phyloP scores from a whole-genome alignment of 2,797 vertebrate genomes.

The Gymnocypris eckloni region DNA sequence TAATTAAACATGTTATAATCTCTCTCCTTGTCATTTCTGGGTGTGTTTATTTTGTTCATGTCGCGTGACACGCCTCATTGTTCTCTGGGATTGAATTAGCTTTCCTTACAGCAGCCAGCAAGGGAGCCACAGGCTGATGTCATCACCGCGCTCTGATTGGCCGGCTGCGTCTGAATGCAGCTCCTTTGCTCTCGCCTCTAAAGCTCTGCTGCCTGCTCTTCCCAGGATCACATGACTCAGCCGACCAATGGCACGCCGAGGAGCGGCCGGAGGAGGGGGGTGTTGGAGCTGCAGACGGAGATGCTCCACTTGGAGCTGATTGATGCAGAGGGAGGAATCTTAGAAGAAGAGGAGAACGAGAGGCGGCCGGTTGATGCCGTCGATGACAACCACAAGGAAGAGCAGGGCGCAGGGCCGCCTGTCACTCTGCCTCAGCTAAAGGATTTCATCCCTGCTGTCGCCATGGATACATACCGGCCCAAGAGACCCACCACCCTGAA shows the following conservation, averaged over 20 bases:
- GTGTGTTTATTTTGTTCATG: slow-evolving; percentile 24
- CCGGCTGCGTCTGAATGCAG: slow-evolving; percentile 50
- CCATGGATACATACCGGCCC: slow-evolving; percentile 92
- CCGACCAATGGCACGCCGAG: slow-evolving; percentile 73
- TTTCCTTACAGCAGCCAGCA: slow-evolving; percentile 54
- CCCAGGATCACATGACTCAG: slow-evolving; percentile 82
- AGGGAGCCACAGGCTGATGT: slow-evolving; percentile 71
- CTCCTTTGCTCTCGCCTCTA: slow-evolving; percentile 56
- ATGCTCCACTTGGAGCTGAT: slow-evolving; percentile 90
- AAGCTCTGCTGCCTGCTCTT: slow-evolving; percentile 66
- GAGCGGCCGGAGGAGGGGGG: slow-evolving; percentile 73
- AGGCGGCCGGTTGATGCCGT: slow-evolving; percentile 75
- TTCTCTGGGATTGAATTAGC: slow-evolving; percentile 63
- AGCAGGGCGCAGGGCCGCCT: slow-evolving; percentile 63
- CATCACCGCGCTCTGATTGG: slow-evolving; percentile 76
- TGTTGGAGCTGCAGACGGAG: slow-evolving; percentile 84
- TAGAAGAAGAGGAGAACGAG: slow-evolving; percentile 70
- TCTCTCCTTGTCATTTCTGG: neutral
- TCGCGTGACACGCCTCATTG: slow-evolving; percentile 57
- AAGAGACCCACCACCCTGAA: slow-evolving; percentile 96
- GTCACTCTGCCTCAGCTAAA: slow-evolving; percentile 64
- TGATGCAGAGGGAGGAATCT: slow-evolving; percentile 80
- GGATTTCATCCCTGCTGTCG: slow-evolving; percentile 68
- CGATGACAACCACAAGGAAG: slow-evolving; percentile 56
- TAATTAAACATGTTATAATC: slow-evolving; percentile 16